These are phyloP conservation scores for Eristalis tenax DNA, from an alignment of 2,888 invertebrate genomes.

Conservation along the genomic window DNA sequence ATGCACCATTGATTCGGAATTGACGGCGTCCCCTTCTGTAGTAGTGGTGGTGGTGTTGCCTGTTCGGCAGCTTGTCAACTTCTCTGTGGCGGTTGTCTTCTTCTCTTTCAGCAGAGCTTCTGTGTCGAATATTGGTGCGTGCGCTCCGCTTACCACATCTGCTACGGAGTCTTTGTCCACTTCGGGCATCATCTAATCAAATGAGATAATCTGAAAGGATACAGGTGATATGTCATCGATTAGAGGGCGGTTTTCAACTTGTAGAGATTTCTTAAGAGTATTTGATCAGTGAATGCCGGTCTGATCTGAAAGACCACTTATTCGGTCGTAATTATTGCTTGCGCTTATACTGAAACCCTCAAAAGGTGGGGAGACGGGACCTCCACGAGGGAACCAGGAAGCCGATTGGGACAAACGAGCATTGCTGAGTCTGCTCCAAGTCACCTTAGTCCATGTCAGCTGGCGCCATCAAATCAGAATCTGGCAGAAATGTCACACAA, in stretches of 20 bases:
- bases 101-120: conserved; percentile 74
- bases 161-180: conserved; percentile 79
- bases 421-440: no score
- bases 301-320: no score
- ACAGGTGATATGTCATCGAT: background rate
- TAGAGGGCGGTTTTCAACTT: background rate
- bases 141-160: conserved; percentile 79
- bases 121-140: conserved; percentile 77
- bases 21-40: conserved; percentile 65
- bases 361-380: no score
- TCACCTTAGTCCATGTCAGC: no score
- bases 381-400: no score
- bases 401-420: no score
- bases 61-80: conserved; percentile 62
- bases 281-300: no score
- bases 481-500: no score
- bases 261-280: no score
- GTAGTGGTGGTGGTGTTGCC: background rate
- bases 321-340: no score
- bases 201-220: conserved; percentile 34
- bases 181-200: conserved; percentile 80
- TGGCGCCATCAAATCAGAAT: no score
- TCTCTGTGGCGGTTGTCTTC: conserved; percentile 67
- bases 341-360: no score
- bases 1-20: conserved; percentile 71